phyloP scores from a whole-genome alignment of 2,797 vertebrate genomes.

The Acipenser ruthenus region DNA sequence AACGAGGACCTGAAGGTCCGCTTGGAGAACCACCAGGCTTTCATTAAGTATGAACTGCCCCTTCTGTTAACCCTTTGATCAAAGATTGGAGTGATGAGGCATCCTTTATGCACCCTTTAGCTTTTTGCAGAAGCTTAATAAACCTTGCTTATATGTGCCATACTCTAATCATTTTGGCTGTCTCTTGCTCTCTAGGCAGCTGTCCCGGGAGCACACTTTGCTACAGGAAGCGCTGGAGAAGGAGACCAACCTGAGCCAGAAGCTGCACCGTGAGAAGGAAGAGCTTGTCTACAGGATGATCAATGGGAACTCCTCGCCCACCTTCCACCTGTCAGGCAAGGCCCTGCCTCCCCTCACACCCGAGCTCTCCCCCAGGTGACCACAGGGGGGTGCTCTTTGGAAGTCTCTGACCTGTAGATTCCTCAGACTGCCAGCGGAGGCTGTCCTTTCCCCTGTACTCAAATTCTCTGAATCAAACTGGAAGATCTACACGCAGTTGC shows the following conservation, averaged over 20 bases:
- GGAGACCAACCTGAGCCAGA: slow-evolving; percentile 54
- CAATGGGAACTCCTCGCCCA: slow-evolving; percentile 47
- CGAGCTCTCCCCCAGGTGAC: slow-evolving; percentile 12
- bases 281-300: slow-evolving; percentile 78
- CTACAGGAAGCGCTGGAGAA: slow-evolving; percentile 68
- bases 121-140: background rate
- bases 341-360: slow-evolving; percentile 43
- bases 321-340: slow-evolving; percentile 49
- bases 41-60: slow-evolving; percentile 48
- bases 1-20: slow-evolving; percentile 77
- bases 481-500: background rate
- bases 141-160: background rate
- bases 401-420: background rate
- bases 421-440: background rate
- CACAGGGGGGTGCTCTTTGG: background rate
- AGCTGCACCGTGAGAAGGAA: slow-evolving; percentile 75
- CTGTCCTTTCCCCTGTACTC: background rate
- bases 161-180: background rate
- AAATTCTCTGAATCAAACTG: background rate
- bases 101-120: background rate
- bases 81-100: background rate
- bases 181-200: slow-evolving; percentile 52
- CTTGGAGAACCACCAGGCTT: slow-evolving; percentile 60
- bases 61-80: background rate
- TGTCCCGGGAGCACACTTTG: slow-evolving; percentile 71